phyloP scores from a whole-genome alignment of 2,113 vertebrate species.

The Columba livia region DNA sequence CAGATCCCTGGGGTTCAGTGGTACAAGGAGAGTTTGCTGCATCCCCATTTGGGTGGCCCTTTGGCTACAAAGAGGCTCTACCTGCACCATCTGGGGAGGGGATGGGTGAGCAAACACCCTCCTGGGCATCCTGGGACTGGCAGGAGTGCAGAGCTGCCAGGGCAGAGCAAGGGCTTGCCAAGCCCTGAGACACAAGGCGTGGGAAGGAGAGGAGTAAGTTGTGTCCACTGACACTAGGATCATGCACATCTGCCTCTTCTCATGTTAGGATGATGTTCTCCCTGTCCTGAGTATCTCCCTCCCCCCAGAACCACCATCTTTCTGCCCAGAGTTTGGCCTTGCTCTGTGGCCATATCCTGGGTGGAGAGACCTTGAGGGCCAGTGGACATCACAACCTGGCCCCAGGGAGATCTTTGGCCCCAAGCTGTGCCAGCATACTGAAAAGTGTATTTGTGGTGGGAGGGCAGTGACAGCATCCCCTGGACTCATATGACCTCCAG shows the following conservation, averaged over 20 bases:
- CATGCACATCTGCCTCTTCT: not conserved
- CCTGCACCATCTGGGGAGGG: not conserved
- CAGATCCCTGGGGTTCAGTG: not conserved
- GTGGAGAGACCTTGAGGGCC: not conserved
- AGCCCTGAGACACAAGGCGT: fast-evolving
- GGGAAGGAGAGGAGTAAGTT: not conserved
- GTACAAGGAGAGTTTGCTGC: not conserved
- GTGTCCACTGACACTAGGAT: not conserved
- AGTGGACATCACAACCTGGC: not conserved
- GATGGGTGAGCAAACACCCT: not conserved
- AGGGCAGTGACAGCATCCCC: not conserved
- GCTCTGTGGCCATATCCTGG: not conserved
- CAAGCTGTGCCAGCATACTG: not conserved
- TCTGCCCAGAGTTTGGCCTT: not conserved
- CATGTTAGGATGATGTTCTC: fast-evolving
- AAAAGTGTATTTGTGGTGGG: fast-evolving
- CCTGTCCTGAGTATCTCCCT: not conserved
- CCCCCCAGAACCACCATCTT: not conserved
- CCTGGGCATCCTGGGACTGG: not conserved
- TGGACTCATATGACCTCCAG: not conserved
- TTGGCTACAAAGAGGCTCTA: not conserved
- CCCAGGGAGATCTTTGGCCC: not conserved
- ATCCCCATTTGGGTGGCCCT: not conserved
- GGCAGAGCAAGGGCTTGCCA: not conserved
- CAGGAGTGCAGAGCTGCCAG: not conserved